A percentile compares a stretch with the other conserved stretches of the same genome.
Evolutionary conservation across 1,140 invertebrate genomes (phyloP).

Genomic region (Metopolophium dirhodum): DNA sequence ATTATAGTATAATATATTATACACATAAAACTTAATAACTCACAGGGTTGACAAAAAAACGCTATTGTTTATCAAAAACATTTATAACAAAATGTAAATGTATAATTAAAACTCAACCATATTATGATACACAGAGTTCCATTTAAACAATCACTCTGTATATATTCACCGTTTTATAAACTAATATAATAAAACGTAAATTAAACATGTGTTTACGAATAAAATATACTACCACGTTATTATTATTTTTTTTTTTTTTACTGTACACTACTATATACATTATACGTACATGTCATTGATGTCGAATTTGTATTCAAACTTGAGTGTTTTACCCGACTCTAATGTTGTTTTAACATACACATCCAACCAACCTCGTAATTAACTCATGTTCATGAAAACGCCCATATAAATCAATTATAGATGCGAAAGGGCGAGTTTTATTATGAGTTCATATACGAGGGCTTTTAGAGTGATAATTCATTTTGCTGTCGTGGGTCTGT

Average conservation of each 20-base stretch:
- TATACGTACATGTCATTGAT: background rate
- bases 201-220: background rate
- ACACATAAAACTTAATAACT: background rate
- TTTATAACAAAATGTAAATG: background rate
- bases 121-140: background rate
- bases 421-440: background rate
- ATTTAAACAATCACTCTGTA: background rate
- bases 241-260: background rate
- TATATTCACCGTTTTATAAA: background rate
- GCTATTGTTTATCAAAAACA: background rate
- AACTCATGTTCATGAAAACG: conserved; percentile 17
- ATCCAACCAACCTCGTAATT: background rate
- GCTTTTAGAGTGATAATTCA: conserved; percentile 34
- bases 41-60: background rate
- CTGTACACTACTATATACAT: background rate
- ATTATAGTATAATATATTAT: background rate
- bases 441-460: background rate
- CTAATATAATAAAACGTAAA: background rate
- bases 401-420: conserved; percentile 36
- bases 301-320: conserved; percentile 23
- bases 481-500: background rate
- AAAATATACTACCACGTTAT: background rate
- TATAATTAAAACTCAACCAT: background rate
- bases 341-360: conserved; percentile 10
- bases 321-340: background rate